Conservation (phyloP, 2,797 vertebrate species). For the Ciconia nigra region DNA sequence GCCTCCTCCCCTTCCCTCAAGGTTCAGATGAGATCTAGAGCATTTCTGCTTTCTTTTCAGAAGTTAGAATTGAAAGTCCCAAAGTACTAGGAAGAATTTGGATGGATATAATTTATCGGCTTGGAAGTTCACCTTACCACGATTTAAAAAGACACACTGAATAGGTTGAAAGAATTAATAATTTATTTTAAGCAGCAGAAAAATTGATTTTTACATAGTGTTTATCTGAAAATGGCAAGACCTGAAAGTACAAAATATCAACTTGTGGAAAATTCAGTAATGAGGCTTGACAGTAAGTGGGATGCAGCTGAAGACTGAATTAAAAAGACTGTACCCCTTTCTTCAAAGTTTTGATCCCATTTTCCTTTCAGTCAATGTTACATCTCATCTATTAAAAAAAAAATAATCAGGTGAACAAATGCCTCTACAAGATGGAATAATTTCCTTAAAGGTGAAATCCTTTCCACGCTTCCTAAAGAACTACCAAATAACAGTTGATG, state of each 20-base stretch:
- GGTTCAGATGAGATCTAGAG: not conserved
- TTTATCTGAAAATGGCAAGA: conserved; percentile 27
- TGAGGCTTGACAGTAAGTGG: not conserved
- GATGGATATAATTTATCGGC: not conserved
- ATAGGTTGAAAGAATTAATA: conserved; percentile 41
- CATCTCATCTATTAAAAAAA: not conserved
- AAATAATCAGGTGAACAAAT: not conserved
- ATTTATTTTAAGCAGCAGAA: conserved; percentile 65
- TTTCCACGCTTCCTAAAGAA: not conserved
- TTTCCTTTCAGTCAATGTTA: not conserved
- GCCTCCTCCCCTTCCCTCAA: not conserved
- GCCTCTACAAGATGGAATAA: not conserved
- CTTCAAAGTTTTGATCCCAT: not conserved
- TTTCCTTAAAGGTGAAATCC: not conserved
- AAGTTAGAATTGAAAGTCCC: not conserved
- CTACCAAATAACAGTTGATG: not conserved
- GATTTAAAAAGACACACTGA: not conserved
- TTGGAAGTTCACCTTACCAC: not conserved
- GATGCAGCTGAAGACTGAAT: not conserved
- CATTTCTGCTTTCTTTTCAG: not conserved
- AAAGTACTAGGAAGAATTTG: not conserved
- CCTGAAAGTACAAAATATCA: conserved; percentile 51
- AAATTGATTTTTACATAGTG: not conserved
- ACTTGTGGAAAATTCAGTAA: conserved; percentile 27
- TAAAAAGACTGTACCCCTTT: not conserved